Conservation (phyloP, 1,140 invertebrate genomes). For the Gonioctena quinquepunctata region DNA sequence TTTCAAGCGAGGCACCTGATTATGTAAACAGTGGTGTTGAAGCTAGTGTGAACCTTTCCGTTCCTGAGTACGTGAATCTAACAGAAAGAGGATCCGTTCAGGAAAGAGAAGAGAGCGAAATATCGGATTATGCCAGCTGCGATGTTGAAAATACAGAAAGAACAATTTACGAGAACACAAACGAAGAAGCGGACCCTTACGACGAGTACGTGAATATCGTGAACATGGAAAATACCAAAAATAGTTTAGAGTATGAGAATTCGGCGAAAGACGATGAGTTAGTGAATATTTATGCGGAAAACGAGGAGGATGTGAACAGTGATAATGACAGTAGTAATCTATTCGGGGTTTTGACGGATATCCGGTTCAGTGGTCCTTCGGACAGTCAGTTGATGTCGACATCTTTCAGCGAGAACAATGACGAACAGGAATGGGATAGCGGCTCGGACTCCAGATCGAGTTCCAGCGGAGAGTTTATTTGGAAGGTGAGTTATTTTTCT, state of each 20-base stretch:
- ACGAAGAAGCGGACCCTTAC: not conserved
- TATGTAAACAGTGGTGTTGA: not conserved
- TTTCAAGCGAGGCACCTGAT: not conserved
- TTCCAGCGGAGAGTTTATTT: conserved; percentile 76
- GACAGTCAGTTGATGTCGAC: conserved; percentile 53
- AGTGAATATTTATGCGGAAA: not conserved
- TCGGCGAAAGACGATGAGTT: conserved; percentile 14
- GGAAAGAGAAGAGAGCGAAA: too few relatives aligned
- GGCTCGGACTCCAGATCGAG: conserved; percentile 62
- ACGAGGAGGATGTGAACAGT: conserved; percentile 27
- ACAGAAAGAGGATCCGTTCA: too few relatives aligned
- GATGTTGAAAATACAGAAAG: conserved; percentile 20
- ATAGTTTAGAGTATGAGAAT: conserved; percentile 12
- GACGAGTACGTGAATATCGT: conserved; percentile 39
- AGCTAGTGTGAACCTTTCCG: not conserved
- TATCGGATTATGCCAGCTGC: not conserved
- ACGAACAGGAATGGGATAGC: conserved; percentile 63
- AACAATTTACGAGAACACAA: conserved; percentile 19
- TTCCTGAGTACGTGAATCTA: too few relatives aligned
- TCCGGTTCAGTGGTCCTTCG: conserved; percentile 51
- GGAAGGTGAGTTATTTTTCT: conserved; percentile 76
- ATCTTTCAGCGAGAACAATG: conserved; percentile 54
- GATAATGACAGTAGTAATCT: conserved; percentile 38
- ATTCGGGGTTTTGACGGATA: conserved; percentile 50
- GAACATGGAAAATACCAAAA: conserved; percentile 37